Base-by-base conservation (phyloP, 2,888 invertebrate genomes). In the Nycteola revayana region DNA sequence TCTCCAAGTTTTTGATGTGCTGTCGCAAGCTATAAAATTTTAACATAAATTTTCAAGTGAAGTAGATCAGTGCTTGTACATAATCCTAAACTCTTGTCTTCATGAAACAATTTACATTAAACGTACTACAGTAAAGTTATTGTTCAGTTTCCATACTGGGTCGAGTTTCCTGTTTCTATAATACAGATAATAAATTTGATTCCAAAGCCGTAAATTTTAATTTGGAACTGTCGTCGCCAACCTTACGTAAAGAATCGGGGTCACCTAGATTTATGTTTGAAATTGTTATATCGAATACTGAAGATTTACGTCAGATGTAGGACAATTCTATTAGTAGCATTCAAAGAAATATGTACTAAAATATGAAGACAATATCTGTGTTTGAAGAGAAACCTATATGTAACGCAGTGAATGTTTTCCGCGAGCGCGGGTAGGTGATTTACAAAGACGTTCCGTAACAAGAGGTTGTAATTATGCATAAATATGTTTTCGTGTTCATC, bases 401-500 rank as follows among this genome's bases (percentile, higher is more conserved):
- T 62, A 86, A 86, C 49, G 86, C 61, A 10, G 84, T 86, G 9
- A 56, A 73, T 7, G 76, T 82, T 10, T 87, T 84, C 41, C 66
- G 87, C 27, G 78, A 80, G 44, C 68, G 87, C 40, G 87, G 87
- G 87, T 87, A 29, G 68, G 77, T 65, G 3, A 22, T 17, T 36
- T 27, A 30, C 31, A 34, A 32, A 35, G 28, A 25, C 45, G 30
- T 48, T 27, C 6, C 32, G 30, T 40, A 36, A 32, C n/a, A n/a
- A 14, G 14, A 14, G 3, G 14, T 14, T 14, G 3, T 14, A 14
- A 14, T 14, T 14, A 5, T n/a, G n/a, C n/a, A n/a, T n/a, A n/a
- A n/a, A n/a, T 14, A 14, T 14, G 14, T 14, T 14, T 14, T 14
- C 14, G 5, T 14, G 14, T 14, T 14, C 14, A 14, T 14, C 14